Base-by-base conservation (phyloP, 2,797 vertebrate genomes). In the Myripristis jacobus region DNA sequence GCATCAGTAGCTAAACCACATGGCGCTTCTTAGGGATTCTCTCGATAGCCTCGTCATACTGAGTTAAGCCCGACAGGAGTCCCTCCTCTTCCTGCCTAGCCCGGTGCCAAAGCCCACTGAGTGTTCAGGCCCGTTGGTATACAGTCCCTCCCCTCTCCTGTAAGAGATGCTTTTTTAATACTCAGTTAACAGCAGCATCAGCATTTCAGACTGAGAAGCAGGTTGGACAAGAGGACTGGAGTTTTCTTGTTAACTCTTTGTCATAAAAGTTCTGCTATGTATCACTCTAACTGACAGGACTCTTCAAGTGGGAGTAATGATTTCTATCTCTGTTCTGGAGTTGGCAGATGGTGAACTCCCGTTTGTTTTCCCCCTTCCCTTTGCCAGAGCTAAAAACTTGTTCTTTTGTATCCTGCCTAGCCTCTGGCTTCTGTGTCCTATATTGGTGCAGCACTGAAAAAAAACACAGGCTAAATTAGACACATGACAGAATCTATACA, bases 1-100 rank as follows among this genome's bases (percentile, higher is more conserved):
- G 72, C 58, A 67, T 87, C 66, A 67, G 66, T 16, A 51, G 47
- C 64, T 54, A 65, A 77, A 73, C 51, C 46, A 48, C 66, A 64
- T 8, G 24, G 18, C n/a, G 64, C 73, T 31, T 13, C 69, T 75
- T 50, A 15, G 36, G 55, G 51, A 70, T 70, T 74, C 60, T 75
- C 44, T 6, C 29, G 52, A 43, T 1, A 9, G 7, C 44, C 60
- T 70, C 18, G n/a, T 66, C 9, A 9, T 63, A 60, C 54, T 44
- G 24, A 21, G 0, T 70, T 54, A 57, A 81, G 63, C 70, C 54
- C 44, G 9, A 68, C 60, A 70, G 70, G 74, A 70, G 56, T 61
- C 59, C 72, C 16, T 59, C 50, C n/a, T 51, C 54, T 71, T 16
- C 58, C 48, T 51, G 38, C 19, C 0, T 18, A 55, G 53, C 27